These are phyloP conservation scores for Nannoperca australis DNA, from an alignment of 2,797 vertebrate species.

Conservation along the genomic window DNA sequence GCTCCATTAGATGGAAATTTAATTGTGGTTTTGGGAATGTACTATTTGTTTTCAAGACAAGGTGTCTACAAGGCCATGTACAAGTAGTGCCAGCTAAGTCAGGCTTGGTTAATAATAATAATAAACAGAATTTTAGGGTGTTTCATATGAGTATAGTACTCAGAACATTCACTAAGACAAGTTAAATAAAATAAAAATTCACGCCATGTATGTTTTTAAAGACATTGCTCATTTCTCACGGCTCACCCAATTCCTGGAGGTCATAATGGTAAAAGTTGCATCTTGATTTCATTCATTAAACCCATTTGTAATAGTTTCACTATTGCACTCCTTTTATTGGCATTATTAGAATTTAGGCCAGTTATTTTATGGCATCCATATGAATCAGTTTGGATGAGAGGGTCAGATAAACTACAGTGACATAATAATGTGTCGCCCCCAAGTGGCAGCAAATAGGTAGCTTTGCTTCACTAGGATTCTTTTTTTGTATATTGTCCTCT, in stretches of 20 bases:
- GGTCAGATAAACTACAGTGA: not conserved
- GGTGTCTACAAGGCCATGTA: constrained; percentile 9
- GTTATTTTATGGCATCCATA: not conserved
- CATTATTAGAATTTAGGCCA: not conserved
- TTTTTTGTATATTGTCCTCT: not conserved
- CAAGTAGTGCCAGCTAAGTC: constrained; percentile 11
- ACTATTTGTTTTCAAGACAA: constrained; percentile 21
- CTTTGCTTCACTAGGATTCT: not conserved
- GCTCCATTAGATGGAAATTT: constrained; percentile 21
- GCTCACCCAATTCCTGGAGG: not conserved
- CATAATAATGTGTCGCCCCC: constrained; percentile 66
- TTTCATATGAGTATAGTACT: not conserved
- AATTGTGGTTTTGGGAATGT: constrained; percentile 37
- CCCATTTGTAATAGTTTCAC: not conserved
- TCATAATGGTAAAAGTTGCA: too few relatives aligned
- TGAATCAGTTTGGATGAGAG: not conserved
- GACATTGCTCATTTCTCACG: not conserved
- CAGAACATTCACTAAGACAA: not conserved
- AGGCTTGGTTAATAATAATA: not conserved
- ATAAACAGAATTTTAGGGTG: constrained; percentile 6
- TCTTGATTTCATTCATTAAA: not conserved
- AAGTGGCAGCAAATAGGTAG: constrained; percentile 57
- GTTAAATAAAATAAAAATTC: not conserved
- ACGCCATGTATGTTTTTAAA: not conserved
- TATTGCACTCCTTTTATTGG: not conserved